Evolutionary conservation across 53 echinoderm and acorn worm species (phyloP).

Genomic region (Pentamera pediparva): DNA sequence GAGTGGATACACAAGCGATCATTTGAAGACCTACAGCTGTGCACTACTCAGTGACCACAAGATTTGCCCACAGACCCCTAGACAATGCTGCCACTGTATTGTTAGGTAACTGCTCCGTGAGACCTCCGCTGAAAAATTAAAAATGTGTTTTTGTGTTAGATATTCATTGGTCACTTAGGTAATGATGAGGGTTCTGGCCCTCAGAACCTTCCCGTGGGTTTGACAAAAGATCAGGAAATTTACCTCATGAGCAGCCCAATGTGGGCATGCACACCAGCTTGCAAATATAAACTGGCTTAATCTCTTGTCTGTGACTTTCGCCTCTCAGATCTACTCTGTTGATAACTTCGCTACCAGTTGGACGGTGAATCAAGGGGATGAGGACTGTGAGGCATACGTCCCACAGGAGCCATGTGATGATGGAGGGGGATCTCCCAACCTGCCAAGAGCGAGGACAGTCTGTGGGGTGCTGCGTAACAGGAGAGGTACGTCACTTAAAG

Average conservation of each 20-base stretch:
- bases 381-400: slow-evolving; percentile 34
- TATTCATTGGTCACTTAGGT: too few relatives aligned
- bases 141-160: too few relatives aligned
- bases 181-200: neutral
- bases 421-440: slow-evolving; percentile 26
- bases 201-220: neutral
- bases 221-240: neutral
- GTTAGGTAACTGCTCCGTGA: too few relatives aligned
- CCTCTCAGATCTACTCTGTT: slow-evolving; percentile 28
- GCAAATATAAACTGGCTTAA: neutral
- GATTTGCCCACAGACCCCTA: too few relatives aligned
- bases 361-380: slow-evolving; percentile 33
- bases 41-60: too few relatives aligned
- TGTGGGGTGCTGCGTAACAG: slow-evolving; percentile 19
- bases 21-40: too few relatives aligned
- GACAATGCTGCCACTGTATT: too few relatives aligned
- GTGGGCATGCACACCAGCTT: neutral
- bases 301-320: neutral
- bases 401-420: slow-evolving; percentile 51
- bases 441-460: slow-evolving; percentile 17
- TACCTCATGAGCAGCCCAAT: neutral
- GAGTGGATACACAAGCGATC: too few relatives aligned
- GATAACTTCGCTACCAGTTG: slow-evolving; percentile 62
- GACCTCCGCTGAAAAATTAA: neutral
- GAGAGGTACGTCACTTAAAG: slow-evolving; percentile 15